Percentiles rank a stretch among this genome's conserved stretches.
Evolutionary conservation across 53 echinoderm and acorn worm genomes (phyloP).

Genomic region (Echinometra lucunter): DNA sequence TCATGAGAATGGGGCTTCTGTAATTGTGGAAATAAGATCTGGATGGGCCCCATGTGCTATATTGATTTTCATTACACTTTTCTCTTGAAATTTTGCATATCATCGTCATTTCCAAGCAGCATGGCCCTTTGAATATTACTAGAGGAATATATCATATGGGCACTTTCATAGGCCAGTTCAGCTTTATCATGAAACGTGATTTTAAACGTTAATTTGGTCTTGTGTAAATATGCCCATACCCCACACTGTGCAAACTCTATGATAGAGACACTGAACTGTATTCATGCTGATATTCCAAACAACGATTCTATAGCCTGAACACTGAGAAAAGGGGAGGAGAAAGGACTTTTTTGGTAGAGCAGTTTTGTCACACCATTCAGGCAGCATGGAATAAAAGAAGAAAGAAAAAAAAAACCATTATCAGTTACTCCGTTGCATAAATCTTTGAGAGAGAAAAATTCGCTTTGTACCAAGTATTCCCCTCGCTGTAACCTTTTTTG

Average conservation of each 20-base stretch:
- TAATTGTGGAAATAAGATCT: too few relatives aligned
- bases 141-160: too few relatives aligned
- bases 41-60: too few relatives aligned
- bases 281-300: conserved; percentile 43
- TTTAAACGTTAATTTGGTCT: neutral
- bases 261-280: conserved; percentile 36
- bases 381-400: neutral
- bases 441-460: neutral
- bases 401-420: conserved; percentile 3
- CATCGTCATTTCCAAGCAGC: too few relatives aligned
- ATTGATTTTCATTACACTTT: too few relatives aligned
- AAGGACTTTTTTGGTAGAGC: neutral
- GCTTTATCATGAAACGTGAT: too few relatives aligned
- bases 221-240: neutral
- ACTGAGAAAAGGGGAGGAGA: neutral
- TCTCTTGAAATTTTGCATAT: too few relatives aligned
- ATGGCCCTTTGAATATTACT: too few relatives aligned
- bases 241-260: conserved; percentile 33
- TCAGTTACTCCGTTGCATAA: neutral
- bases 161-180: too few relatives aligned
- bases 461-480: neutral
- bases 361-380: conserved; percentile 11
- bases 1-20: neutral
- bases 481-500: conserved; percentile 36
- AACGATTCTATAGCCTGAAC: neutral